phyloP scores from a whole-genome alignment of 2,797 vertebrate species.

The Poeciliopsis presidionis region DNA sequence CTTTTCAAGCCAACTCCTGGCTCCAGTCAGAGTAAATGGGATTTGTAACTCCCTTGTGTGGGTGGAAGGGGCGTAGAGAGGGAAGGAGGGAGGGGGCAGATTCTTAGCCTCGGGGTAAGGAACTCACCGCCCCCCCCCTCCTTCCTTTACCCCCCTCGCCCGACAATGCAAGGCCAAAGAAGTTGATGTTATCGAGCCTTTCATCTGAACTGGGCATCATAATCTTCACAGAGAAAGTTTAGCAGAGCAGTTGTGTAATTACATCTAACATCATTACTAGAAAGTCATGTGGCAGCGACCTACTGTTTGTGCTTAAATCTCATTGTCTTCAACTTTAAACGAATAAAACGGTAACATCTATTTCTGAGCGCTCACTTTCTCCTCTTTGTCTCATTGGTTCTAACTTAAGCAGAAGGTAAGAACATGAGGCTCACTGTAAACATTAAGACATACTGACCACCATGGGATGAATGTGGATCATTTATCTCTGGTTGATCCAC shows the following conservation, averaged over 20 bases:
- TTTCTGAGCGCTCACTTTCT: slow-evolving; percentile 12
- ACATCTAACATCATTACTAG: slow-evolving; percentile 66
- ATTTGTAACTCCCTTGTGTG: slow-evolving; percentile 83
- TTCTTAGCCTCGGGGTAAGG: slow-evolving; percentile 77
- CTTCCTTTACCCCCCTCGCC: slow-evolving; percentile 32
- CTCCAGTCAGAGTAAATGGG: slow-evolving; percentile 85
- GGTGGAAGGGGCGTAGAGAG: slow-evolving; percentile 63
- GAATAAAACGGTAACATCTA: slow-evolving; percentile 36
- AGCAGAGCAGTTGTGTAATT: slow-evolving; percentile 64
- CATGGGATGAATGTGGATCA: neutral
- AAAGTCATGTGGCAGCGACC: slow-evolving; percentile 50
- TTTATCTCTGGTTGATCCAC: neutral
- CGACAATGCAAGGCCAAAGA: slow-evolving; percentile 75
- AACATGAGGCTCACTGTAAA: neutral
- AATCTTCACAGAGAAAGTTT: slow-evolving; percentile 69
- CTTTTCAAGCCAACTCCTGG: slow-evolving; percentile 89
- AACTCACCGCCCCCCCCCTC: slow-evolving; percentile 50
- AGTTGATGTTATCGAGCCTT: slow-evolving; percentile 76
- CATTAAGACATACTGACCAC: neutral
- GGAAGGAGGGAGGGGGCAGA: slow-evolving; percentile 55
- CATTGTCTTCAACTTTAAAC: slow-evolving; percentile 13
- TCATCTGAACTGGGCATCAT: slow-evolving; percentile 69
- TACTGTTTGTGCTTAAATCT: slow-evolving; percentile 28
- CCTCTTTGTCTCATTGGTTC: slow-evolving; percentile 4
- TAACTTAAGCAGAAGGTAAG: neutral